phyloP scores from a whole-genome alignment of 2,888 invertebrate species.

The Rhagonycha fulva region DNA sequence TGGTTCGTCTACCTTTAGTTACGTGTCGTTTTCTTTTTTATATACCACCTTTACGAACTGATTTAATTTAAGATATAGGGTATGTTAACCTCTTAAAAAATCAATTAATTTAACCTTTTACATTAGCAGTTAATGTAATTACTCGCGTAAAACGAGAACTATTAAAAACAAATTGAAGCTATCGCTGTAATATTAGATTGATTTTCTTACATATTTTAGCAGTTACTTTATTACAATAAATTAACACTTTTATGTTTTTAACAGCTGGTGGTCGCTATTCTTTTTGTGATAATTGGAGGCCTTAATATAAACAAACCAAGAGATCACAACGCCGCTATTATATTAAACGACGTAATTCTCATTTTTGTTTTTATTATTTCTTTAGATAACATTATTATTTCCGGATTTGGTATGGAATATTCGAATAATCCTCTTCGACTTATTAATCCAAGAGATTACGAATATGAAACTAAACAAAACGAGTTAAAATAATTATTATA shows the following conservation, averaged over 20 bases:
- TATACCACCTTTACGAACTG: not conserved
- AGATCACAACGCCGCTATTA: slow-evolving; percentile 75
- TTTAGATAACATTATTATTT: slow-evolving; percentile 78
- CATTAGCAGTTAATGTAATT: not conserved
- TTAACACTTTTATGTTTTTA: slow-evolving; percentile 51
- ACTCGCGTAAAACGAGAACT: not conserved
- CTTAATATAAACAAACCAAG: slow-evolving; percentile 77
- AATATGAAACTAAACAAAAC: not conserved
- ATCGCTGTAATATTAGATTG: not conserved
- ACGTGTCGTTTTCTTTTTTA: not conserved
- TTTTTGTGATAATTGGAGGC: slow-evolving; percentile 83
- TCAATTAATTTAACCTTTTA: not conserved
- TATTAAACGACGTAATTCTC: slow-evolving; percentile 80
- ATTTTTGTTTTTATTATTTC: slow-evolving; percentile 82
- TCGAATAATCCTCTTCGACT: slow-evolving; percentile 68
- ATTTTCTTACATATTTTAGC: not conserved
- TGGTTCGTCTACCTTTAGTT: not conserved
- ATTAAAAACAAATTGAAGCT: not conserved
- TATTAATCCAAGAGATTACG: not conserved
- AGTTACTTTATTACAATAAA: not conserved
- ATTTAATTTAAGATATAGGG: not conserved
- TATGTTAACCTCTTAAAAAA: not conserved
- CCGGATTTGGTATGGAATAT: slow-evolving; percentile 83
- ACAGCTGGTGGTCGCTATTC: slow-evolving; percentile 80
- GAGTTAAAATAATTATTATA: not conserved